phyloP scores from a whole-genome alignment of 30 jellyfish, hydroid and myxozoan species.

The Hydra vulgaris region DNA sequence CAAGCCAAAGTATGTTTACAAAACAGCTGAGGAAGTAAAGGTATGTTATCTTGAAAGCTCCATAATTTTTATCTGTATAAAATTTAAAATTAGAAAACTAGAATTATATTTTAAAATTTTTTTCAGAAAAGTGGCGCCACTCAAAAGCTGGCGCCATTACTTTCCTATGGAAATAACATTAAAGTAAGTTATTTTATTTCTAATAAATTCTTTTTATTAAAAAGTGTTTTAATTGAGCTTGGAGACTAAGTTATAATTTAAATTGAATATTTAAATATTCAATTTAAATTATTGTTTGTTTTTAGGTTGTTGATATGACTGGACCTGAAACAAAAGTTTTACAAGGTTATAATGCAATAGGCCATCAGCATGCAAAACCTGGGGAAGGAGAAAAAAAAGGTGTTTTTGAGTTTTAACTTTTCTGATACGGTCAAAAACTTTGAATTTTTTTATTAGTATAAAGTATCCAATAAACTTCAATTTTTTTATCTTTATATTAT shows the following conservation, averaged over 20 bases:
- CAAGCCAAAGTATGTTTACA: slow-evolving; percentile 80
- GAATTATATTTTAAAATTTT: background rate
- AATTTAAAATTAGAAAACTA: background rate
- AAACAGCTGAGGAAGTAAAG: slow-evolving; percentile 95
- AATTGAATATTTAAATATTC: background rate
- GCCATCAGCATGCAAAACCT: slow-evolving; percentile 93
- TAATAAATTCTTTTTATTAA: background rate
- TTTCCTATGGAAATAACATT: slow-evolving; percentile 18
- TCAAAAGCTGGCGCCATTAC: slow-evolving; percentile 22
- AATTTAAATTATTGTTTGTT: background rate
- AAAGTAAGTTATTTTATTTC: background rate
- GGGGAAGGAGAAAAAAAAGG: slow-evolving; percentile 38
- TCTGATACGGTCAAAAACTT: too few species aligned
- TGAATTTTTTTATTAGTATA: too few species aligned
- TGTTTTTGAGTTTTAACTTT: background rate
- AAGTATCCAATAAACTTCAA: too few species aligned
- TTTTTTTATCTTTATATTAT: background rate
- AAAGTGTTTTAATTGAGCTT: background rate
- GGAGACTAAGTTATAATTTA: too few species aligned
- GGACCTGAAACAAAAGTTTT: slow-evolving; percentile 86
- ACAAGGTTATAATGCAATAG: slow-evolving; percentile 83
- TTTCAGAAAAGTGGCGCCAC: slow-evolving; percentile 21
- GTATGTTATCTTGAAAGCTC: slow-evolving; percentile 35
- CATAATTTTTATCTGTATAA: background rate
- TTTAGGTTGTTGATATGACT: slow-evolving; percentile 96